Conservation (phyloP, 2,113 vertebrate genomes). For the Phyllostomus hastatus region DNA sequence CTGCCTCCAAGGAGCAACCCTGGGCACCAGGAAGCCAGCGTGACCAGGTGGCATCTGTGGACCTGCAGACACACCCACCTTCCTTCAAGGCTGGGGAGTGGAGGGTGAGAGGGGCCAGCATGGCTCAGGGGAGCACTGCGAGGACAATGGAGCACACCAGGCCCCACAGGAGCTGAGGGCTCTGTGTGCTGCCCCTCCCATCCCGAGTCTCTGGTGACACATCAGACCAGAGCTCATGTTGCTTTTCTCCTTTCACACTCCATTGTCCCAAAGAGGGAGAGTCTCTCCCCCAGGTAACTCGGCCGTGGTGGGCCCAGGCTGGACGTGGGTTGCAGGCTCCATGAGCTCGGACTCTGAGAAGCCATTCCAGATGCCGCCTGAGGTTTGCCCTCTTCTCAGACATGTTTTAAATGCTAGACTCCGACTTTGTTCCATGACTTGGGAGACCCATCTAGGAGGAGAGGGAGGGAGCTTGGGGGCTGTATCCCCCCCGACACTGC, state of each 20-base stretch:
- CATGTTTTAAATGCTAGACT: not conserved
- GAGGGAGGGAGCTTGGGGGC: not conserved
- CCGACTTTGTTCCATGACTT: not conserved
- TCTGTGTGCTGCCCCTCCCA: rapidly evolving
- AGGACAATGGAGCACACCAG: rapidly evolving
- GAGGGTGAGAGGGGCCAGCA: not conserved
- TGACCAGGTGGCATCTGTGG: rapidly evolving
- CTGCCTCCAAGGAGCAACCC: not conserved
- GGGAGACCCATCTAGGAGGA: not conserved
- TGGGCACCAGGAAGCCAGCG: not conserved
- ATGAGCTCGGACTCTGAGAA: not conserved
- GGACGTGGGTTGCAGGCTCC: not conserved
- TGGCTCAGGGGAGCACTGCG: not conserved
- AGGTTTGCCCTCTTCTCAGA: not conserved
- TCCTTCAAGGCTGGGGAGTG: rapidly evolving
- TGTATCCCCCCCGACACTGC: not conserved
- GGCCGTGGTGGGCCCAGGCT: not conserved
- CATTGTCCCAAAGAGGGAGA: not conserved
- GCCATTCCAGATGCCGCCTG: not conserved
- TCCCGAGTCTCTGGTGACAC: too few species aligned
- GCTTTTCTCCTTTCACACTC: too few species aligned
- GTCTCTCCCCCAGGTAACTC: not conserved
- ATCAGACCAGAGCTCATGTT: too few species aligned
- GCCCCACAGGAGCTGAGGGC: rapidly evolving
- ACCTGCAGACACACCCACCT: not conserved